Conservation (phyloP, 2,888 invertebrate genomes). For the Xylota sylvarum region DNA sequence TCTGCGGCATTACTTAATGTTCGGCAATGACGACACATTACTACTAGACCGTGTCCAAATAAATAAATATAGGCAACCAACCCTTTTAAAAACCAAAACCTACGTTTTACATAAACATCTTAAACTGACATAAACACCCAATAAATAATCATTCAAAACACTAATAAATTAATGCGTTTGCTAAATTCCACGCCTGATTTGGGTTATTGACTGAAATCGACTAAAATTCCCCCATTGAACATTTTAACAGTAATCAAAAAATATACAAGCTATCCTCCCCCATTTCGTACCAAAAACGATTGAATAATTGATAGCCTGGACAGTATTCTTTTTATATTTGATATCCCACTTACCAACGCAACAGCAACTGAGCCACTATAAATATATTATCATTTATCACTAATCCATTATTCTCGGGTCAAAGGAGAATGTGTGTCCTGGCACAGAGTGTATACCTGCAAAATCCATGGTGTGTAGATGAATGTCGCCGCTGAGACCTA, state of each 20-base stretch:
- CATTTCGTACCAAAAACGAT: slow-evolving; percentile 24
- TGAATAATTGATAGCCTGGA: slow-evolving; percentile 56
- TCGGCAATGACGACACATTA: too few relatives aligned
- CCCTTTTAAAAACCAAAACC: too few relatives aligned
- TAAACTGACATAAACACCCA: not conserved
- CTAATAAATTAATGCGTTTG: not conserved
- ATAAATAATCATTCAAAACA: not conserved
- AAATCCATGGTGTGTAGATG: slow-evolving; percentile 31
- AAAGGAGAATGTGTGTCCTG: slow-evolving; percentile 19
- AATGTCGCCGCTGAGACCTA: slow-evolving; percentile 47
- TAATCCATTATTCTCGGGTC: slow-evolving; percentile 61
- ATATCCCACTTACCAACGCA: slow-evolving; percentile 49
- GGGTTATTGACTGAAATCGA: slow-evolving; percentile 12
- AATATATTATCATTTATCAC: slow-evolving; percentile 67
- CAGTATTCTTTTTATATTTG: slow-evolving; percentile 50
- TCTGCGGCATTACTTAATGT: too few relatives aligned
- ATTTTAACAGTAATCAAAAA: slow-evolving; percentile 36
- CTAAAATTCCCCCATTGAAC: slow-evolving; percentile 19
- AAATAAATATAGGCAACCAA: too few relatives aligned
- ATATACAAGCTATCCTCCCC: slow-evolving; percentile 12
- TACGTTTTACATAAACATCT: not conserved
- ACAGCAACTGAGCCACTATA: slow-evolving; percentile 49
- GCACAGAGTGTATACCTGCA: slow-evolving; percentile 23
- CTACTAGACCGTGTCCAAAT: too few relatives aligned
- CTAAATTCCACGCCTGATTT: slow-evolving; percentile 5